A percentile compares a stretch with the other conserved stretches of the same genome.
phyloP scores from a whole-genome alignment of 2,113 vertebrate species.

The Istiophorus platypterus region DNA sequence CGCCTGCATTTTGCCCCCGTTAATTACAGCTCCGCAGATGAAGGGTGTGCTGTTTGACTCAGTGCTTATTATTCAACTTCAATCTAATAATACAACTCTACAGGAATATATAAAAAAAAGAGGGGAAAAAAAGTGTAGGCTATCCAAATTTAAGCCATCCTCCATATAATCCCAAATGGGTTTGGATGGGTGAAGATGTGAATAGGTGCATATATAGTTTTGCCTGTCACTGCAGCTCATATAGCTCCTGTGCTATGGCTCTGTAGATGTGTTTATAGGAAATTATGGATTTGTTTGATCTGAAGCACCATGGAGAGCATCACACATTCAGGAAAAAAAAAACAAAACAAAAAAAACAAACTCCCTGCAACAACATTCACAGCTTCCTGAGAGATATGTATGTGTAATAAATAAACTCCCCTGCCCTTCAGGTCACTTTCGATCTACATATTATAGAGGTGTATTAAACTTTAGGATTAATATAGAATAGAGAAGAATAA shows the following conservation, averaged over 20 bases:
- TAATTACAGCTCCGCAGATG: constrained; percentile 99
- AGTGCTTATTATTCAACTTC: constrained; percentile 99
- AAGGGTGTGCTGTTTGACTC: constrained; percentile 99
- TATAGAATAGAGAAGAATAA: neutral
- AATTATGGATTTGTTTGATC: constrained; percentile 30
- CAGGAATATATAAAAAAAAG: constrained; percentile 81
- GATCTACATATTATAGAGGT: neutral
- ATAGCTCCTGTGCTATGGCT: constrained; percentile 24
- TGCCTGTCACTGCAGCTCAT: constrained; percentile 71
- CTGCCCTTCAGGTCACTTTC: constrained; percentile 8
- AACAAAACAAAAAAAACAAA: constrained; percentile 15
- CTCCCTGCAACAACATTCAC: neutral
- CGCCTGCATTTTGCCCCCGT: constrained; percentile 95
- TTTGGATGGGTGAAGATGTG: constrained; percentile 89
- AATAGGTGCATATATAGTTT: constrained; percentile 86
- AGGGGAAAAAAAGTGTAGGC: constrained; percentile 88
- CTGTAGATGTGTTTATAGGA: neutral
- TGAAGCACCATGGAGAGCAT: constrained; percentile 36
- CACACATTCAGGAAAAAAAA: neutral
- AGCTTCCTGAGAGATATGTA: neutral
- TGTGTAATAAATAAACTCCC: neutral
- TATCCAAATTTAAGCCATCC: constrained; percentile 92
- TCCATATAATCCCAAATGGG: constrained; percentile 93
- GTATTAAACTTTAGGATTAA: neutral
- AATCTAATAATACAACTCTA: constrained; percentile 99